Base-by-base conservation (phyloP, 2,113 vertebrate genomes). In the Spea bombifrons region DNA sequence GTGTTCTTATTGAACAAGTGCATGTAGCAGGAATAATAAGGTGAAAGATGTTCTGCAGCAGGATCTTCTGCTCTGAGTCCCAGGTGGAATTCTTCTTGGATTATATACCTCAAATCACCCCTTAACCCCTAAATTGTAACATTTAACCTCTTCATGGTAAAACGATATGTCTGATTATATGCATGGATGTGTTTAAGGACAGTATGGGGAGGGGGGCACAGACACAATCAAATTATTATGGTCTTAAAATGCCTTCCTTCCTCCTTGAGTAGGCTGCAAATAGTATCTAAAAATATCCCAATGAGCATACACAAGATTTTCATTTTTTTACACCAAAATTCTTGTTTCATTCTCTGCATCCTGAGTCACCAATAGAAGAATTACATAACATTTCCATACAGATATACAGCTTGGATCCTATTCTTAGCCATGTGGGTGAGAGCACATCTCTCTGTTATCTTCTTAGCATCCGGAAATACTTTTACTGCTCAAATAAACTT, bases 391-490 rank as follows among this genome's bases (percentile, higher is more conserved):
- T 61, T 55, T 80, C 69, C 69, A 68, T 46, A 80, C 71, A 74
- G 63, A 80, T 74, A 68, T 74, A 64, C 71, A 80, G 78, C 71
- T 44, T 68, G 78, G 47, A 67, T 80, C 71, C 71, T 74, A 68
- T 74, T 74, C 73, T 74, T 74, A 80, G 71, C 78, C 78, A 80
- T 80, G 78, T 80, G 78, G 71, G 78, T 73, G 78, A 73, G 61
- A 55, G 52, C 43, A 71, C 30, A 46, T 8, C 43, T 47, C 9
- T 47, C 53, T 74, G 6, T 13, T 59, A 12, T 66, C 49, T 73
- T 80, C 47, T 17, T 17, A 73, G 70, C 71, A 74, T 48, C 64
- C 71, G 73, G 71, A 16, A 49, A 68, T 68, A 3, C 49, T 57
- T 44, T 65, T 3, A 43, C 12, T n/a, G 55, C 47, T 52, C 17